phyloP scores from a whole-genome alignment of 2,797 vertebrate species.

The Rhynchotus rufescens region DNA sequence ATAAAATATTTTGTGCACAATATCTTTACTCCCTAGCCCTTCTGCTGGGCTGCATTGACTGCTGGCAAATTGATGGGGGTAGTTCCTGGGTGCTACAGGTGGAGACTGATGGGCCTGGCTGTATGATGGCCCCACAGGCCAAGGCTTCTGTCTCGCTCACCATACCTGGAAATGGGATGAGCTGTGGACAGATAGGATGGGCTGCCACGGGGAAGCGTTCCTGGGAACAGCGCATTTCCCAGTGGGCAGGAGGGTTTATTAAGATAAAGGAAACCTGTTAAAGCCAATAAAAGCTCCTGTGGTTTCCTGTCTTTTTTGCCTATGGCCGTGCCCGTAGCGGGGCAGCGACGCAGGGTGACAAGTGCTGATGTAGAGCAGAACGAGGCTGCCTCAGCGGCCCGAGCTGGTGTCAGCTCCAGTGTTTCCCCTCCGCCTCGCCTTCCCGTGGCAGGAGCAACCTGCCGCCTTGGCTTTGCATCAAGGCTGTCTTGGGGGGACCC shows the following conservation, averaged over 20 bases:
- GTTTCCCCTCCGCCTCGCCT: no score
- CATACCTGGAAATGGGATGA: not conserved
- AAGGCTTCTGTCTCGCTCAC: not conserved
- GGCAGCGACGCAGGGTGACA: rapidly evolving
- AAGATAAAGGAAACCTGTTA: not conserved
- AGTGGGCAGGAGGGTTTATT: not conserved
- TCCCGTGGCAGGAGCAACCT: no score
- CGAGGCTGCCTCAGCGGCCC: not conserved
- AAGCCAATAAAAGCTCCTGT: not conserved
- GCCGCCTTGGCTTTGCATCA: no score
- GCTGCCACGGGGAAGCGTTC: not conserved
- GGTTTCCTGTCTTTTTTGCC: not conserved
- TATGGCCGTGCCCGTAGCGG: rapidly evolving
- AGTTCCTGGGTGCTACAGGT: not conserved
- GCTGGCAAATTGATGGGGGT: not conserved
- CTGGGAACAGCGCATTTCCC: not conserved
- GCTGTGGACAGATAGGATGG: not conserved
- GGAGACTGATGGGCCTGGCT: not conserved
- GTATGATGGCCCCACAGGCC: not conserved
- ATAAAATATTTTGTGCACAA: not conserved
- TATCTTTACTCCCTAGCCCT: not conserved
- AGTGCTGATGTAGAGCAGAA: not conserved
- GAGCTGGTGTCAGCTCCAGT: no score
- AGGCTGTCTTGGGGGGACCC: no score
- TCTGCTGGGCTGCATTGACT: not conserved